Percentiles rank a stretch among this genome's conserved stretches.
phyloP scores from a whole-genome alignment of 2,113 vertebrate genomes.

The Neopipo cinnamomea region DNA sequence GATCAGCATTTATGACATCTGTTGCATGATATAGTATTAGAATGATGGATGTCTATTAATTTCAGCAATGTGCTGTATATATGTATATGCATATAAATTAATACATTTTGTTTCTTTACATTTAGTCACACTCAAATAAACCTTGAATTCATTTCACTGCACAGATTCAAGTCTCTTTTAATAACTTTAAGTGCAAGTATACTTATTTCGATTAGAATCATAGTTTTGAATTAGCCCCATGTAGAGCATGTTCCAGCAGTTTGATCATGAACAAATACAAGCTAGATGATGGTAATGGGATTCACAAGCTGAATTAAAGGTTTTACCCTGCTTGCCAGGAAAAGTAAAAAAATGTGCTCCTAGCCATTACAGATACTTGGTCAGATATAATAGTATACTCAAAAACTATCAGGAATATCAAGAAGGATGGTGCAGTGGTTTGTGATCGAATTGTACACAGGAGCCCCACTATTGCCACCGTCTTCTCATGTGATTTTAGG shows the following conservation, averaged over 20 bases:
- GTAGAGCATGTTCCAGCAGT: not conserved
- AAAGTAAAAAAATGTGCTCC: not conserved
- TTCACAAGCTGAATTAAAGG: not conserved
- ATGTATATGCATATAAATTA: not conserved
- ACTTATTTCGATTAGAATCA: not conserved
- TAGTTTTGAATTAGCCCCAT: not conserved
- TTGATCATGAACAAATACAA: not conserved
- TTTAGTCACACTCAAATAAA: not conserved
- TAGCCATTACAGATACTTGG: not conserved
- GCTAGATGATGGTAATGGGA: not conserved
- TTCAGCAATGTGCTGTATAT: not conserved
- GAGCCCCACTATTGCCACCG: not conserved
- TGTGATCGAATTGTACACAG: not conserved
- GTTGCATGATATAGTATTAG: not conserved
- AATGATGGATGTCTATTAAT: not conserved
- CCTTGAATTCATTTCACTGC: not conserved
- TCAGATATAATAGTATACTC: not conserved
- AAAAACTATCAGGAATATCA: not conserved
- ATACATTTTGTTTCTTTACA: not conserved
- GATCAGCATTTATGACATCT: not conserved
- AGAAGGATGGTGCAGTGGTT: not conserved
- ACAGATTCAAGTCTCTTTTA: not conserved
- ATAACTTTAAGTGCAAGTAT: not conserved
- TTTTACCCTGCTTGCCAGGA: not conserved
- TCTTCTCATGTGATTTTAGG: not conserved